Base-by-base conservation (phyloP, 2,797 vertebrate genomes). In the Pipistrellus kuhlii region DNA sequence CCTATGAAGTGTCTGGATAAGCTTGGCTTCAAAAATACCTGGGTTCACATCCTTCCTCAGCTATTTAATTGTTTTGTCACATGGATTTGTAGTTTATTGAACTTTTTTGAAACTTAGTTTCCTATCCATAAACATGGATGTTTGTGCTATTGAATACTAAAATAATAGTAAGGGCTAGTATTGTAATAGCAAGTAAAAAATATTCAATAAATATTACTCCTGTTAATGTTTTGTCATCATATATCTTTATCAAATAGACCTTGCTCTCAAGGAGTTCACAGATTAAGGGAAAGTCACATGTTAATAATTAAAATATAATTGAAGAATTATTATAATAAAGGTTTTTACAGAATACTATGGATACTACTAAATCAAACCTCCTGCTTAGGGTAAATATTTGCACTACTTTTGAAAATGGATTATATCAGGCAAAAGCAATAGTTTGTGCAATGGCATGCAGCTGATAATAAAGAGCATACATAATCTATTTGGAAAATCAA, bases 41-140 rank as follows among this genome's bases (percentile, higher is more conserved):
- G 12, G 3, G 4, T 87, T 91, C 38, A n/a, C 51, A 38, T 81
- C 21, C 30, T 72, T 94, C 6, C 4, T 53, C 41, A 80, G 32
- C 53, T 81, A 14, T 66, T 90, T 64, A 25, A 62, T 93, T 72
- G 5, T 85, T 91, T 88, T 89, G 44, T 76, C 72, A 76, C 10
- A 21, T 88, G 23, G 11, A 62, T 15, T 90, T 68, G 21, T 53
- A 75, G 72, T 27, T 90, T 93, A 64, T 38, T 68, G 23, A 88
- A 57, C 17, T n/a, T 21, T 76, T 94, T 84, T 87, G 53, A 88
- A 94, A 90, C 30, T 88, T 62, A n/a, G 8, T 85, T 91, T 91
- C 35, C n/a, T 51, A 15, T 77, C 48, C 69, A 89, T 21, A 92
- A 48, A 62, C 64, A 68, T 7, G 27, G 27, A 55, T 81, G 9